Percentiles rank a stretch among this genome's conserved stretches.
These are phyloP conservation scores for Trichomalopsis sarcophagae DNA, from an alignment of 1,140 invertebrate species.

Conservation along the genomic window DNA sequence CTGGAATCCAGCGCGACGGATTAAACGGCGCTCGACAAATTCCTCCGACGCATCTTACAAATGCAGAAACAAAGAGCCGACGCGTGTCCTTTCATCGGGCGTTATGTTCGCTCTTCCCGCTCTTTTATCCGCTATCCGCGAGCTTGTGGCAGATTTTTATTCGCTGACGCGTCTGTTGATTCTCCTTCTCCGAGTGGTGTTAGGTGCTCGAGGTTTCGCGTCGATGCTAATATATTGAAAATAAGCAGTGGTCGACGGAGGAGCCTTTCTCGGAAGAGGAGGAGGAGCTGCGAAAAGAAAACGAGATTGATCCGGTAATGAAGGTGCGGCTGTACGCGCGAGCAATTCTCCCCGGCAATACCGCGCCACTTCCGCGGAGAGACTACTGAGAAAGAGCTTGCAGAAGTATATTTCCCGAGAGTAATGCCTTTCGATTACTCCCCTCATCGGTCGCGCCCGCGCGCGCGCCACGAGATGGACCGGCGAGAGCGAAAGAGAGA, in stretches of 20 bases:
- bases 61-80: neutral
- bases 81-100: neutral
- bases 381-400: neutral
- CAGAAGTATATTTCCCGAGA: conserved; percentile 59
- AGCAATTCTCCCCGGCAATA: conserved; percentile 30
- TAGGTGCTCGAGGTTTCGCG: neutral
- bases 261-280: neutral
- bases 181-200: neutral
- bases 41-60: neutral
- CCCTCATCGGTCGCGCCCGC: conserved; percentile 16
- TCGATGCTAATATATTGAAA: neutral
- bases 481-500: too few species aligned
- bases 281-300: conserved; percentile 33
- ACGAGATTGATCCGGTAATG: conserved; percentile 48
- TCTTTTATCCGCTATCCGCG: neutral
- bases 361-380: neutral
- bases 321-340: conserved; percentile 23
- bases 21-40: conserved; percentile 23
- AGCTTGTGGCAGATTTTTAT: neutral
- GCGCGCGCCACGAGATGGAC: neutral
- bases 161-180: neutral
- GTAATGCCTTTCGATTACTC: conserved; percentile 58
- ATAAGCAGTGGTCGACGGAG: neutral
- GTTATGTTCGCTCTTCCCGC: neutral
- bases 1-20: conserved; percentile 27